These are phyloP conservation scores for Neria commutata DNA, from an alignment of 2,888 invertebrate genomes.

Conservation along the genomic window DNA sequence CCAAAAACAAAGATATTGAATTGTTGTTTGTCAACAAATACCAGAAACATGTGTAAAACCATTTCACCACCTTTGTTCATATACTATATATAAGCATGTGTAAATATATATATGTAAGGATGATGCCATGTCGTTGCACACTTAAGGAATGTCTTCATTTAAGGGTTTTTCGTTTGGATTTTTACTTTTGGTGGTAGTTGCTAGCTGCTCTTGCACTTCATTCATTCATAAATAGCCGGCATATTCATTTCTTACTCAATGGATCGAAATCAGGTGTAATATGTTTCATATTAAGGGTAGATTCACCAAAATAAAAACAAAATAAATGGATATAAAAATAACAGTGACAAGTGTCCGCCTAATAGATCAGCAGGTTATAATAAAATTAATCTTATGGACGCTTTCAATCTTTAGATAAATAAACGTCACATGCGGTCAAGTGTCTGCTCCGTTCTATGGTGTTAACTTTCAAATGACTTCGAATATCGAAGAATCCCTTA, in stretches of 20 bases:
- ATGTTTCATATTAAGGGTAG: not conserved
- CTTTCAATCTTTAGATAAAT: too few species aligned
- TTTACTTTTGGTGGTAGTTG: not conserved
- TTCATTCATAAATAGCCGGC: not conserved
- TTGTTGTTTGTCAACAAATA: not conserved
- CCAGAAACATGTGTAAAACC: conserved; percentile 25
- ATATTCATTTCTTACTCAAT: not conserved
- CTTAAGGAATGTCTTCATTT: not conserved
- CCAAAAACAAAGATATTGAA: conserved; percentile 27
- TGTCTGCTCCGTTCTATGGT: too few species aligned
- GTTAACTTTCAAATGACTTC: too few species aligned
- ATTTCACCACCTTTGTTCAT: conserved; percentile 1
- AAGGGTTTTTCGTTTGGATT: not conserved
- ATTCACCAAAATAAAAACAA: not conserved
- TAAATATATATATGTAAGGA: too few species aligned
- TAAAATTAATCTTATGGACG: not conserved
- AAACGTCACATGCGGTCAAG: too few species aligned
- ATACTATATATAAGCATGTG: too few species aligned
- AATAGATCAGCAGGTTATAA: not conserved
- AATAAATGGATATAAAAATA: not conserved
- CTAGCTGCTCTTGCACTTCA: not conserved
- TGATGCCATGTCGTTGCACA: not conserved
- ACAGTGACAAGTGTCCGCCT: conserved; percentile 2
- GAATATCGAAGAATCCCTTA: too few species aligned
- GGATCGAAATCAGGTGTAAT: not conserved